These are phyloP conservation scores for Benitochromis conjunctus DNA, from an alignment of 2,113 vertebrate species.

Conservation along the genomic window DNA sequence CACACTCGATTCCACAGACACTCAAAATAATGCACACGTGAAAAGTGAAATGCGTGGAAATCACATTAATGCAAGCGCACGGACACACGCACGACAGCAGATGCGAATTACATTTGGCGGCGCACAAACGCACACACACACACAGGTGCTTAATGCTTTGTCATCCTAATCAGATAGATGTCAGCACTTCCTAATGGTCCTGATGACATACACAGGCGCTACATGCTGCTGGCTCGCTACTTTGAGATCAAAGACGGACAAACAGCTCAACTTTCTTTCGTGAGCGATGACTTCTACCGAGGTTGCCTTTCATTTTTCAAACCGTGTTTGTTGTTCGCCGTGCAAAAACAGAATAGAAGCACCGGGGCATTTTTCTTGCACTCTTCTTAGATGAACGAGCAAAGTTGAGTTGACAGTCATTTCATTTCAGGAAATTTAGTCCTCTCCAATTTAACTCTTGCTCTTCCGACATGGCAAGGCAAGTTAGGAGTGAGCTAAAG, in stretches of 20 bases:
- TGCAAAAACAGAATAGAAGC: background rate
- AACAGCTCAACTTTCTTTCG: slow-evolving; percentile 19
- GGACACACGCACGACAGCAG: background rate
- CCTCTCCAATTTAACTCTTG: slow-evolving; percentile 71
- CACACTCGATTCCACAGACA: background rate
- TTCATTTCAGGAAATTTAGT: slow-evolving; percentile 64
- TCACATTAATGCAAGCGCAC: slow-evolving; percentile 30
- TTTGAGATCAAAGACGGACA: slow-evolving; percentile 27
- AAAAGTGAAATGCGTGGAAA: background rate
- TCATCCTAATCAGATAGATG: slow-evolving; percentile 42
- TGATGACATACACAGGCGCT: slow-evolving; percentile 39
- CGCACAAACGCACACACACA: background rate
- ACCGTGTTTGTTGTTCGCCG: background rate
- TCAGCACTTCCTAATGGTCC: slow-evolving; percentile 49
- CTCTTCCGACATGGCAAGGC: slow-evolving; percentile 84
- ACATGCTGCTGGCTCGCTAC: slow-evolving; percentile 6
- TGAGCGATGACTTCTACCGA: background rate
- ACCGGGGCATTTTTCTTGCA: background rate
- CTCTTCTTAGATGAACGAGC: slow-evolving; percentile 30
- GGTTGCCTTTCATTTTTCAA: slow-evolving; percentile 6
- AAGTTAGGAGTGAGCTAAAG: slow-evolving; percentile 86
- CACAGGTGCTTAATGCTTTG: slow-evolving; percentile 33
- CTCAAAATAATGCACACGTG: background rate
- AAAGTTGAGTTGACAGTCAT: slow-evolving; percentile 58
- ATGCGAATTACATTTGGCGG: background rate